These are phyloP conservation scores for Sinocyclocheilus anshuiensis DNA, from an alignment of 2,113 vertebrate species.

Conservation along the genomic window DNA sequence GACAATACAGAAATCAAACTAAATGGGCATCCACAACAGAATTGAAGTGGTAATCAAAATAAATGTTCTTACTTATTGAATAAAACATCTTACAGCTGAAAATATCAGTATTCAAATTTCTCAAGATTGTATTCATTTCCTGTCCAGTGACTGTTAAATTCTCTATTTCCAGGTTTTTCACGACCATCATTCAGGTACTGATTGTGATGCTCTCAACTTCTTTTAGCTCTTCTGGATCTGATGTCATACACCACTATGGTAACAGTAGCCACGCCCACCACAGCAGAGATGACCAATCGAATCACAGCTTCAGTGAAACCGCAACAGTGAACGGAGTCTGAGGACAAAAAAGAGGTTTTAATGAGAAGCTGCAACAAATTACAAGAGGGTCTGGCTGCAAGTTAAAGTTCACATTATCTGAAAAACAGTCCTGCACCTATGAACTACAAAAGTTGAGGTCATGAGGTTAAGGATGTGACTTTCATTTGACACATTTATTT, in stretches of 20 bases:
- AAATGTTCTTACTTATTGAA: too few relatives aligned
- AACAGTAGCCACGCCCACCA: neutral
- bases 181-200: neutral
- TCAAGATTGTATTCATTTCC: too few relatives aligned
- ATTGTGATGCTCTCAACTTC: neutral
- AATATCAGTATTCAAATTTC: neutral
- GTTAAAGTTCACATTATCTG: too few relatives aligned
- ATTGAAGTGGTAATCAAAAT: too few relatives aligned
- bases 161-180: too few relatives aligned
- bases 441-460: too few relatives aligned
- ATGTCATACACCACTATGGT: neutral
- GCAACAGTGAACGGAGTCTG: neutral
- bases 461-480: too few relatives aligned
- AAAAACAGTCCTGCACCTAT: too few relatives aligned
- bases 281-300: constrained; percentile 3
- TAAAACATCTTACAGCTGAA: neutral
- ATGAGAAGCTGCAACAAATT: neutral
- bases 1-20: neutral
- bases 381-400: too few relatives aligned
- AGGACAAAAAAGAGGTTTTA: neutral
- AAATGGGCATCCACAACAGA: neutral
- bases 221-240: neutral
- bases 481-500: too few relatives aligned
- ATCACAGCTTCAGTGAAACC: neutral
- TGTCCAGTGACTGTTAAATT: too few relatives aligned